Percentiles rank a stretch among this genome's conserved stretches.
These are phyloP conservation scores for Ditula angustiorana DNA, from an alignment of 2,888 invertebrate species.

Conservation along the genomic window DNA sequence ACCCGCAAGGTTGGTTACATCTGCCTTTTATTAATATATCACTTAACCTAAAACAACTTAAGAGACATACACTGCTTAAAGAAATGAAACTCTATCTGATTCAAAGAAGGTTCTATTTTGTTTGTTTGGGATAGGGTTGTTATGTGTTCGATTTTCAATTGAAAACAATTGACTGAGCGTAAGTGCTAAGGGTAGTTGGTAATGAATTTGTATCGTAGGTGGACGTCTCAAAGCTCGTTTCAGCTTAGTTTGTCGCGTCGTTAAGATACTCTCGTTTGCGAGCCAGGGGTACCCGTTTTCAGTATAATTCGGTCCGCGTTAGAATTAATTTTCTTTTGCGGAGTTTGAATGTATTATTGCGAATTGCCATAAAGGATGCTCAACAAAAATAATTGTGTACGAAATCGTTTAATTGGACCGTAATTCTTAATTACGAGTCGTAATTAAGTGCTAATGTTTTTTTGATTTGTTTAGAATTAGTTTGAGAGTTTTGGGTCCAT, in stretches of 20 bases:
- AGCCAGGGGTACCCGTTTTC: slow-evolving; percentile 38
- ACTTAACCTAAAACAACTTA: not conserved
- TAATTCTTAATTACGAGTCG: slow-evolving; percentile 44
- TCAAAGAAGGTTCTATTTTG: not conserved
- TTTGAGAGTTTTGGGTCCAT: no score
- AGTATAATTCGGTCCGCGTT: slow-evolving; percentile 32
- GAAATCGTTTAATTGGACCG: slow-evolving; percentile 46
- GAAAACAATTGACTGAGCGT: slow-evolving; percentile 5
- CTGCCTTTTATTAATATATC: slow-evolving; percentile 34
- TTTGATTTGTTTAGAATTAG: slow-evolving; percentile 11
- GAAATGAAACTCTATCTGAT: not conserved
- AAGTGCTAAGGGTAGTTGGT: not conserved
- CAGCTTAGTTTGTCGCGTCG: not conserved
- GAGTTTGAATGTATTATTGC: slow-evolving; percentile 39
- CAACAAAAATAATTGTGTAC: slow-evolving; percentile 49
- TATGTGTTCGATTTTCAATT: not conserved
- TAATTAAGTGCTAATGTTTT: slow-evolving; percentile 32
- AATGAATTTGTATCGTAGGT: slow-evolving; percentile 11
- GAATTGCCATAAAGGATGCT: slow-evolving; percentile 42
- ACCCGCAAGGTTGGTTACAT: slow-evolving; percentile 40
- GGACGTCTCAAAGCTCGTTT: not conserved
- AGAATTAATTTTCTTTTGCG: slow-evolving; percentile 49
- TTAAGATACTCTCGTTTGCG: not conserved
- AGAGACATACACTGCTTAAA: not conserved
- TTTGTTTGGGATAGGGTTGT: not conserved